These are phyloP conservation scores for Hippocampus guttulatus DNA, from an alignment of 2,113 vertebrate species.

Conservation along the genomic window DNA sequence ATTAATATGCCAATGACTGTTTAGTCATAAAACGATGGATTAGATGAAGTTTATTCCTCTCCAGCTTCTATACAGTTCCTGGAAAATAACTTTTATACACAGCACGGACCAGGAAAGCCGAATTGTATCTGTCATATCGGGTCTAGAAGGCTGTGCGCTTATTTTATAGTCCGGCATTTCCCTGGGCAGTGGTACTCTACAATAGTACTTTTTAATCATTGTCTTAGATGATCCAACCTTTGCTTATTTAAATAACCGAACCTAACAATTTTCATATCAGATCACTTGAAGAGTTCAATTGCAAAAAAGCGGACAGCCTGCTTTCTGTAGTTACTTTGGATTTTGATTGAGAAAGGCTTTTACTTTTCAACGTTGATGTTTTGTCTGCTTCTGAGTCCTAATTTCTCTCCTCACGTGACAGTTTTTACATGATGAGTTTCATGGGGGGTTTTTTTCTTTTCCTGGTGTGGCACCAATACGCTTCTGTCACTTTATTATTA, in stretches of 20 bases:
- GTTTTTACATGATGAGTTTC: no score
- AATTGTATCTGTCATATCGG: no score
- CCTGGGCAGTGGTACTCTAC: not conserved
- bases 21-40: constrained; percentile 45
- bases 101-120: not conserved
- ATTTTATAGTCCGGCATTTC: not conserved
- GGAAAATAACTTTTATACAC: not conserved
- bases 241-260: constrained; percentile 5
- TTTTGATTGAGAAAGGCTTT: no score
- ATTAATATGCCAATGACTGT: constrained; percentile 62
- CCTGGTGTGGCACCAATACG: no score
- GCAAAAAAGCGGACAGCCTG: not conserved
- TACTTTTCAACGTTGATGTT: no score
- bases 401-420: no score
- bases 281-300: not conserved
- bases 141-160: not conserved
- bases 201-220: not conserved
- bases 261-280: not conserved
- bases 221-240: not conserved
- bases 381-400: no score
- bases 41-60: constrained; percentile 25
- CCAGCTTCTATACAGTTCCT: not conserved
- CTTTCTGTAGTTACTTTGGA: no score
- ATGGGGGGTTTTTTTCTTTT: no score
- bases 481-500: no score